phyloP scores from a whole-genome alignment of 64 coral and sea anemone species.

The Stichodactyla mertensii region DNA sequence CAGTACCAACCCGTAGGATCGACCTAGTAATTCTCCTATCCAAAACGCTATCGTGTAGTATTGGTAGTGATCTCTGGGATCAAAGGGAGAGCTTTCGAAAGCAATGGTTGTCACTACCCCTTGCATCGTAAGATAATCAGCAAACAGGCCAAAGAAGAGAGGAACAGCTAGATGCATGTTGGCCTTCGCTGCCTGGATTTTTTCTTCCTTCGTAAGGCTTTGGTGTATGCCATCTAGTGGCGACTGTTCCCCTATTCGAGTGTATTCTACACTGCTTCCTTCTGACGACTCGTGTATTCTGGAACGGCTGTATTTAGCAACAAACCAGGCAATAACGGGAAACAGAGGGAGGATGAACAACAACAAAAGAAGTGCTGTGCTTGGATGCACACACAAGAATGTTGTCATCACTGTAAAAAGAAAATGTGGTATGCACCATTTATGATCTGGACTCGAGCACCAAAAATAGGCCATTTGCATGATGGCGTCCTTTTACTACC shows the following conservation, averaged over 20 bases:
- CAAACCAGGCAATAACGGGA: slow-evolving; percentile 28
- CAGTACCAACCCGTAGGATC: slow-evolving; percentile 44
- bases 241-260: not conserved
- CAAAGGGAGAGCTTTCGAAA: slow-evolving; percentile 33
- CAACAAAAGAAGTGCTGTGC: not conserved
- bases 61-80: slow-evolving; percentile 57
- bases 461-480: no score
- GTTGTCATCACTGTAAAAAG: not conserved
- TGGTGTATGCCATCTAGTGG: not conserved
- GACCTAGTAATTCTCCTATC: slow-evolving; percentile 51
- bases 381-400: slow-evolving; percentile 10
- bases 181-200: slow-evolving; percentile 12
- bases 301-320: not conserved
- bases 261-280: slow-evolving; percentile 11
- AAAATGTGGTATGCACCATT: not conserved
- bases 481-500: no score
- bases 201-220: slow-evolving; percentile 39
- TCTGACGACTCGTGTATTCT: not conserved
- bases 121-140: slow-evolving; percentile 55
- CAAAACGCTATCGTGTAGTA: slow-evolving; percentile 50
- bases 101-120: slow-evolving; percentile 37
- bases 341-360: not conserved
- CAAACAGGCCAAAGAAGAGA: slow-evolving; percentile 36
- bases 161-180: slow-evolving; percentile 36
- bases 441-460: no score